These are phyloP conservation scores for Glossophaga mutica DNA, from an alignment of 2,797 vertebrate genomes.

Conservation along the genomic window DNA sequence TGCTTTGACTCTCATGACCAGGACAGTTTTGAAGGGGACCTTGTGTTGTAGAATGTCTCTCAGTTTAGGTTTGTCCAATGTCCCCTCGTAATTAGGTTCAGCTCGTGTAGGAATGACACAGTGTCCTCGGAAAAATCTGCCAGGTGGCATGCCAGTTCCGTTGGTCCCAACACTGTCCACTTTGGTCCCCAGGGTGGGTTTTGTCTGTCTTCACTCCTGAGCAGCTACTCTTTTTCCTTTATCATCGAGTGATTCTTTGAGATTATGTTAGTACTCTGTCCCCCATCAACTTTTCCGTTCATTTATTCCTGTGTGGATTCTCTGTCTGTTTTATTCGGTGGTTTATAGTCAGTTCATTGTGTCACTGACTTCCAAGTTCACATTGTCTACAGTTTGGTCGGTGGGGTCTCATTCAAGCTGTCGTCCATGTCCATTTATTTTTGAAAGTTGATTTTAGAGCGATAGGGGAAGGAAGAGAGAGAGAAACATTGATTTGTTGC, in stretches of 20 bases:
- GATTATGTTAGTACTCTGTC: background rate
- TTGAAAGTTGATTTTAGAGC: background rate
- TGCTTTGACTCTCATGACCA: background rate
- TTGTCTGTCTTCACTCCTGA: background rate
- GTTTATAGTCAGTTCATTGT: background rate
- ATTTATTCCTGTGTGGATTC: background rate
- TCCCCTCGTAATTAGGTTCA: accelerated
- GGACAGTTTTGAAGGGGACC: background rate
- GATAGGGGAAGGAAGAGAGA: background rate
- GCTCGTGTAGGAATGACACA: accelerated
- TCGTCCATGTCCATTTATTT: background rate
- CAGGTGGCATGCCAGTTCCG: accelerated
- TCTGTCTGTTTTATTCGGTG: background rate
- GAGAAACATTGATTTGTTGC: background rate
- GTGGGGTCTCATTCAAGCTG: background rate
- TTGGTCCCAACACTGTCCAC: background rate
- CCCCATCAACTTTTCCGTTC: background rate
- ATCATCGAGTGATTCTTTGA: background rate
- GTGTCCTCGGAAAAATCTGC: accelerated
- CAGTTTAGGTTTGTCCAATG: background rate
- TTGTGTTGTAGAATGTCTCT: background rate
- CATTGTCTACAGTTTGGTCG: accelerated
- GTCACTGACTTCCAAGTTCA: background rate
- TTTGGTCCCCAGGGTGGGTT: background rate
- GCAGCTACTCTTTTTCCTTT: background rate